Conservation (phyloP, 2,888 invertebrate species). For the Ophion ventricosus region DNA sequence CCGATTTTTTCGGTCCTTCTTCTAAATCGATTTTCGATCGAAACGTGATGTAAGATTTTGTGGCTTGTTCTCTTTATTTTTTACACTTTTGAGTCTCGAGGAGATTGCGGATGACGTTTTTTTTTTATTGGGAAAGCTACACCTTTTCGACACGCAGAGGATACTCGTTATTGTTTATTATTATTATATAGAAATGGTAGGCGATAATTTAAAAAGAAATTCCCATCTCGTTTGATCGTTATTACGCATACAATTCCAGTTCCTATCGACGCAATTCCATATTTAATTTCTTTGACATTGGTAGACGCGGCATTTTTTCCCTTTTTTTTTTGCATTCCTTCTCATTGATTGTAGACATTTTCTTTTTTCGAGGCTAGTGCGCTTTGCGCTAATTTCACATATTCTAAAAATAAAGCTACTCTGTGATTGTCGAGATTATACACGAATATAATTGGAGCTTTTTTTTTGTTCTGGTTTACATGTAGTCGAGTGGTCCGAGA, state of each 20-base stretch:
- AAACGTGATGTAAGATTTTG: neutral
- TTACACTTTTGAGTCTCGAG: neutral
- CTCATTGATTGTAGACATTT: neutral
- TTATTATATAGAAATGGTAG: neutral
- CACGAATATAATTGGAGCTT: slow-evolving; percentile 26
- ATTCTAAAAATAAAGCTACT: slow-evolving; percentile 63
- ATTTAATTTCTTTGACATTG: neutral
- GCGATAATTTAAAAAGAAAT: neutral
- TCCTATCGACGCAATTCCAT: neutral
- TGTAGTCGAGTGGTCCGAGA: slow-evolving; percentile 35
- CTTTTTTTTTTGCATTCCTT: neutral
- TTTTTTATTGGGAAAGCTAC: neutral
- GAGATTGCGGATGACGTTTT: neutral
- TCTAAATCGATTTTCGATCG: neutral
- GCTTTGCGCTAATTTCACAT: slow-evolving; percentile 29
- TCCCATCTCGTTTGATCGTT: neutral
- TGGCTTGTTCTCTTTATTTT: neutral
- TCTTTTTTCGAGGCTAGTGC: slow-evolving; percentile 47
- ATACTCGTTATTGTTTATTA: neutral
- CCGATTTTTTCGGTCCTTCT: neutral
- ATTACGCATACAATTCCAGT: neutral
- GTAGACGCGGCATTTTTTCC: neutral
- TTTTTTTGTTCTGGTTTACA: neutral
- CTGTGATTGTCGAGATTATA: slow-evolving; percentile 63
- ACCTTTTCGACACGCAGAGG: neutral